These are phyloP conservation scores for Coboldia fuscipes DNA, from an alignment of 1,140 invertebrate species.

Conservation along the genomic window DNA sequence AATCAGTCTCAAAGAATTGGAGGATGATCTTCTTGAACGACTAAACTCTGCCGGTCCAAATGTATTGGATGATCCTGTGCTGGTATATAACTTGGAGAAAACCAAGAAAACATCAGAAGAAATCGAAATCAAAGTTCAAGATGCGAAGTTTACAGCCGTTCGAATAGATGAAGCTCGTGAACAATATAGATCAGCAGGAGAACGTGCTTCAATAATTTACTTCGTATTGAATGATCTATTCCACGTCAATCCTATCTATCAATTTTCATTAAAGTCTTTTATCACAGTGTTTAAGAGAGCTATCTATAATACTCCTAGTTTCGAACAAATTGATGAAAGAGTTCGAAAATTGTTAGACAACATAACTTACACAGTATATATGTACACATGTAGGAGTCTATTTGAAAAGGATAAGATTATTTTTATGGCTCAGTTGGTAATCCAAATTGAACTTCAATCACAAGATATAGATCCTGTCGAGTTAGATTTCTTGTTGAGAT, in stretches of 20 bases:
- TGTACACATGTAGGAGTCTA: slow-evolving; percentile 76
- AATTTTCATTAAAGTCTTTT: slow-evolving; percentile 90
- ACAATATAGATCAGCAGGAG: slow-evolving; percentile 67
- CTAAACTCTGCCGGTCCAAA: slow-evolving; percentile 76
- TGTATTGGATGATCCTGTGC: slow-evolving; percentile 70
- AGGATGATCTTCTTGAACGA: slow-evolving; percentile 70
- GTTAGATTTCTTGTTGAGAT: slow-evolving; percentile 75
- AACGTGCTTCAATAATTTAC: slow-evolving; percentile 73
- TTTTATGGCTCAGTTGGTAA: slow-evolving; percentile 72
- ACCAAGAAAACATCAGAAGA: slow-evolving; percentile 85
- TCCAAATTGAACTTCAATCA: slow-evolving; percentile 44
- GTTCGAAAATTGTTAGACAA: slow-evolving; percentile 66
- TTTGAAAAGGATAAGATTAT: slow-evolving; percentile 89
- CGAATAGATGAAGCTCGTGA: slow-evolving; percentile 84
- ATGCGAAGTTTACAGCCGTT: slow-evolving; percentile 63
- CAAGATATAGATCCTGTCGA: slow-evolving; percentile 51
- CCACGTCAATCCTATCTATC: slow-evolving; percentile 91
- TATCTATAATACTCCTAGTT: slow-evolving; percentile 41
- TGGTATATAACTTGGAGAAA: slow-evolving; percentile 85
- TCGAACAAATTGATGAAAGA: slow-evolving; percentile 43
- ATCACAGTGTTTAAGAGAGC: slow-evolving; percentile 83
- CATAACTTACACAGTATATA: slow-evolving; percentile 71
- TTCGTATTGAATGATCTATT: slow-evolving; percentile 85
- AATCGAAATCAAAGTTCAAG: slow-evolving; percentile 68
- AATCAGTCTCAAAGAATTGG: slow-evolving; percentile 73